Base-by-base conservation (phyloP, 1,140 invertebrate species). In the Druon quercuslanigerum region DNA sequence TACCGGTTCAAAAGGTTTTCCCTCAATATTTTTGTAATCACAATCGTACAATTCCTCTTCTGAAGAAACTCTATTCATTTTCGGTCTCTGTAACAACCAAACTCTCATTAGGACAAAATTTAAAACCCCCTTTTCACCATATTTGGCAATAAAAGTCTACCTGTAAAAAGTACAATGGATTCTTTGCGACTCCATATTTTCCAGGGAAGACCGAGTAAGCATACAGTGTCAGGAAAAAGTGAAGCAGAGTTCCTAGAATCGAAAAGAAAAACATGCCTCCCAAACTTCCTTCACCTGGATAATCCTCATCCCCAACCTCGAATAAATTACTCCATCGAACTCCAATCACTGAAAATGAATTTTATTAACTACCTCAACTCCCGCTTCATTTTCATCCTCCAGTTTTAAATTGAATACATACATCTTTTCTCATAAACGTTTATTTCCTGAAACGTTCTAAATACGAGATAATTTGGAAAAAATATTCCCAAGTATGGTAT, bases 161-260 rank as follows among this genome's bases (percentile, higher is more conserved):
- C 85, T 88, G 87, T 57, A 93, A 90, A 54, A 92, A 92, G 79
- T 90, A 94, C 76, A 93, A 90, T 87, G 92, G 93, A 6, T 91
- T 90, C 79, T 91, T 91, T 17, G 86, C 82, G 9, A 93, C 89
- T 1, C 93, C 93, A 82, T 87, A 91, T 76, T 92, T 90, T 50
- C 92, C 92, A n/a, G 93, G 93, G 78, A 91, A 89, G 1, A 94
- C 85, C 50, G 88, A 90, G 79, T 92, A 92, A 66, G 93, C 84
- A 79, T 94, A 94, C 83, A 91, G 86, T 2, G 92, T 90, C n/a
- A 93, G 54, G 20, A 90, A 57, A n/a, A 91, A 85, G 76, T 92
- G 93, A 1, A 93, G 70, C 50, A 92, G 19, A 2, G 85, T 80
- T 72, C 93, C 92, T 40, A 92, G 52, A n/a, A 91, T 79, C 25